Conservation (phyloP, 2,113 vertebrate genomes). For the Siphamia tubifer region DNA sequence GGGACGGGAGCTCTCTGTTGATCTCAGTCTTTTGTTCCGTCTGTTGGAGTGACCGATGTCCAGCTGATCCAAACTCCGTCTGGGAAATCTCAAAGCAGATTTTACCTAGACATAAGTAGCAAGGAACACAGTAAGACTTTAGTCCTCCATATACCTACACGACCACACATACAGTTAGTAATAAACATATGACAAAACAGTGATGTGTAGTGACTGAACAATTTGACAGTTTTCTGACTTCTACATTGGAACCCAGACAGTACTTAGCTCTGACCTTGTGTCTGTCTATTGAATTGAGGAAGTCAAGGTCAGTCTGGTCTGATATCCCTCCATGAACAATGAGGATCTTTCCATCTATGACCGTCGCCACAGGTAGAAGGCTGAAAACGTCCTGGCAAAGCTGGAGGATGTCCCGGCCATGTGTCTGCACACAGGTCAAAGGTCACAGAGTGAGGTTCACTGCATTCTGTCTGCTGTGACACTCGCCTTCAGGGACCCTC, state of each 20-base stretch:
- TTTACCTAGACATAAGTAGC: slow-evolving; percentile 80
- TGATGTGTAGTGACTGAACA: too few species aligned
- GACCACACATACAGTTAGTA: too few species aligned
- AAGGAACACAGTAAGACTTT: neutral
- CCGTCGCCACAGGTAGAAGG: slow-evolving; percentile 89
- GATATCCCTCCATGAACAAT: slow-evolving; percentile 95
- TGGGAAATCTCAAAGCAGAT: slow-evolving; percentile 87
- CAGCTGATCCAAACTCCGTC: slow-evolving; percentile 51
- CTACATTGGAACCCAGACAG: too few species aligned
- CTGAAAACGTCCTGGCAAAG: slow-evolving; percentile 90
- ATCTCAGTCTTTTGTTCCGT: slow-evolving; percentile 30
- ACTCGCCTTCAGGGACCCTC: too few species aligned
- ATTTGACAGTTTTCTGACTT: too few species aligned
- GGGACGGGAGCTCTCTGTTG: slow-evolving; percentile 37
- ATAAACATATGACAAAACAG: too few species aligned
- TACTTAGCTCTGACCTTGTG: slow-evolving; percentile 89
- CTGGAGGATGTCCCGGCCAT: slow-evolving; percentile 85
- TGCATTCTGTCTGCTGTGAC: neutral
- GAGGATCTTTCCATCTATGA: slow-evolving; percentile 92
- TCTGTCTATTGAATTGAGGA: slow-evolving; percentile 84
- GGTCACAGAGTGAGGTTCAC: neutral
- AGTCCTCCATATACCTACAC: too few species aligned
- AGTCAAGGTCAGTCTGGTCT: slow-evolving; percentile 89
- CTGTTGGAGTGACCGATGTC: slow-evolving; percentile 49
- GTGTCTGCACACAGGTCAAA: slow-evolving; percentile 77